phyloP scores from a whole-genome alignment of 2,888 invertebrate genomes.

The Steinernema carpocapsae region DNA sequence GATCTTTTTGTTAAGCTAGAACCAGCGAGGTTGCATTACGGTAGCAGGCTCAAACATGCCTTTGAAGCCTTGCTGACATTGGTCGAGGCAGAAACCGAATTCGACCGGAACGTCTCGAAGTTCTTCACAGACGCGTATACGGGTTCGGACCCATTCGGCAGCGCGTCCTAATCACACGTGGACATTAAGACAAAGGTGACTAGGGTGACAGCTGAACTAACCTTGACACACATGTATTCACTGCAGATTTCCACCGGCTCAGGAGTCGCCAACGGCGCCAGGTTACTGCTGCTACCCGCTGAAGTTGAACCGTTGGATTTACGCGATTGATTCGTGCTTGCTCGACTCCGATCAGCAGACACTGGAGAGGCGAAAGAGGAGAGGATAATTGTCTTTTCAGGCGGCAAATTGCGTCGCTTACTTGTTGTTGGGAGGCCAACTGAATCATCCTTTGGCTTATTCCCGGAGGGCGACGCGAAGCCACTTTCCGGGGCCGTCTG shows the following conservation, averaged over 20 bases:
- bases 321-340: slow-evolving; percentile 20
- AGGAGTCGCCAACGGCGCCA: slow-evolving; percentile 55
- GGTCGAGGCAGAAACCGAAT: not conserved
- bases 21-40: not conserved
- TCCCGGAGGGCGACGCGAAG: slow-evolving; percentile 13
- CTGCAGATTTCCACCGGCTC: slow-evolving; percentile 52
- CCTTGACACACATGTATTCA: slow-evolving; percentile 47
- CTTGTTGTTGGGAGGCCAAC: slow-evolving; percentile 28
- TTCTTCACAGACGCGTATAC: slow-evolving; percentile 32
- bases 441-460: slow-evolving; percentile 29
- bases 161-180: not conserved
- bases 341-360: slow-evolving; percentile 32
- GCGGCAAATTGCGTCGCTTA: slow-evolving; percentile 33
- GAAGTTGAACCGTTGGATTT: slow-evolving; percentile 25
- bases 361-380: not conserved
- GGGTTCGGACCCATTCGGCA: slow-evolving; percentile 25
- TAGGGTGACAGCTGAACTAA: slow-evolving; percentile 27
- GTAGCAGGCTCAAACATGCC: not conserved
- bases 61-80: not conserved
- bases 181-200: not conserved
- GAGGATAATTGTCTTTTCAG: slow-evolving; percentile 26
- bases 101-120: slow-evolving; percentile 28
- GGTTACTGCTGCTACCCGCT: slow-evolving; percentile 20
- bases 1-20: slow-evolving; percentile 19
- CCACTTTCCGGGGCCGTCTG: slow-evolving; percentile 20